phyloP scores from a whole-genome alignment of 2,113 vertebrate species.

The Eupsittula cactorum region DNA sequence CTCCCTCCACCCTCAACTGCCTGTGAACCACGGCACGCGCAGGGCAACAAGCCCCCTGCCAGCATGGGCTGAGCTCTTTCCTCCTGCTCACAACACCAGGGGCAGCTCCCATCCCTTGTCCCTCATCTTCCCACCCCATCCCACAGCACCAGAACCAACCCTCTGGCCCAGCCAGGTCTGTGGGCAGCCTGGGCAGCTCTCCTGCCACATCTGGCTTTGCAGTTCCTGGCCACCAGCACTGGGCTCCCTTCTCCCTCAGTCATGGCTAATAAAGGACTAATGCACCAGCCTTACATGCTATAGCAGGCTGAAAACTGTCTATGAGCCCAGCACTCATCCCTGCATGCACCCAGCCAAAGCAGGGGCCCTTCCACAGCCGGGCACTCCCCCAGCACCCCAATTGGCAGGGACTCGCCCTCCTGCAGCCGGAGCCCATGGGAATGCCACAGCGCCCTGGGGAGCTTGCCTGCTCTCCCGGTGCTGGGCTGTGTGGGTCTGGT shows the following conservation, averaged over 20 bases:
- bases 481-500: not conserved
- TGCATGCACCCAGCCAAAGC: not conserved
- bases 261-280: not conserved
- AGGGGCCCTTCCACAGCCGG: no score
- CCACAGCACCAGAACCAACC: not conserved
- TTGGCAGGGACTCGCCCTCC: fast-evolving
- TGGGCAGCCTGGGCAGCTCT: fast-evolving
- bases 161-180: not conserved
- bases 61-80: fast-evolving
- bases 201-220: not conserved
- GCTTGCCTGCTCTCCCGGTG: fast-evolving
- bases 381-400: not conserved
- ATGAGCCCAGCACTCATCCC: not conserved
- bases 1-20: not conserved
- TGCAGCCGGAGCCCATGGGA: not conserved
- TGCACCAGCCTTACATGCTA: fast-evolving
- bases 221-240: fast-evolving
- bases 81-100: not conserved
- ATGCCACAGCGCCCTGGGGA: fast-evolving
- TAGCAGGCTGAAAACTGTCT: fast-evolving
- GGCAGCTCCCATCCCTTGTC: not conserved
- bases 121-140: not conserved
- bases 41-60: fast-evolving
- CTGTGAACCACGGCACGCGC: fast-evolving
- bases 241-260: not conserved